Base-by-base conservation (phyloP, 2,888 invertebrate genomes). In the Zaprionus lineosus region DNA sequence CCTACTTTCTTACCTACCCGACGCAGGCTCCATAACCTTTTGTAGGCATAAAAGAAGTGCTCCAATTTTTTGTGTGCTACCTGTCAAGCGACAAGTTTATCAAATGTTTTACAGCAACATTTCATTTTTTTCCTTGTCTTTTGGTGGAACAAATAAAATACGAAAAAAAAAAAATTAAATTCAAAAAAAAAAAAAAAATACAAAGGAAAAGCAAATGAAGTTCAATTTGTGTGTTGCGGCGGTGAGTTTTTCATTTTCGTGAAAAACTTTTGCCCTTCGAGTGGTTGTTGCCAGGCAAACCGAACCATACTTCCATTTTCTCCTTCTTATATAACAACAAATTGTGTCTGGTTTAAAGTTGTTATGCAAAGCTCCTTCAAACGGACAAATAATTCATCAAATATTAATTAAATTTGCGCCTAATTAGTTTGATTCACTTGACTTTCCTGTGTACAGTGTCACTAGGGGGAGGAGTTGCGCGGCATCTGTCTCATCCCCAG, bases 341-440 rank as follows among this genome's bases (percentile, higher is more conserved):
- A n/a, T n/a, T n/a, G 1, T 26, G 34, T 16, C n/a, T 37, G 8
- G 21, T 28, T 48, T 44, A 36, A 50, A 61, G 48, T 9, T 33
- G 39, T 21, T 43, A 15, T 34, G 24, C 40, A 26, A 33, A 56
- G 31, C 43, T 60, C 37, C n/a, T n/a, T 50, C 64, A 59, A 74
- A 71, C 55, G 68, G 36, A 58, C 63, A 72, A 73, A 58, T 57
- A 82, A 61, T 61, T 61, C 61, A 74, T 73, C 31, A 74, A 82
- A 66, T 59, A 69, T 73, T 86, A 79, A 84, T 86, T 83, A 77
- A 82, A 75, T 77, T 72, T 70, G 58, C 74, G 70, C 65, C 73
- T 79, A 84, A 86, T 86, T 86, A 83, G 74, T 67, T 74, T 59
- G 68, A 73, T 60, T 65, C 65, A 64, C 33, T 36, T n/a, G n/a